Base-by-base conservation (phyloP, 1,140 invertebrate genomes). In the Chlorops oryzae region DNA sequence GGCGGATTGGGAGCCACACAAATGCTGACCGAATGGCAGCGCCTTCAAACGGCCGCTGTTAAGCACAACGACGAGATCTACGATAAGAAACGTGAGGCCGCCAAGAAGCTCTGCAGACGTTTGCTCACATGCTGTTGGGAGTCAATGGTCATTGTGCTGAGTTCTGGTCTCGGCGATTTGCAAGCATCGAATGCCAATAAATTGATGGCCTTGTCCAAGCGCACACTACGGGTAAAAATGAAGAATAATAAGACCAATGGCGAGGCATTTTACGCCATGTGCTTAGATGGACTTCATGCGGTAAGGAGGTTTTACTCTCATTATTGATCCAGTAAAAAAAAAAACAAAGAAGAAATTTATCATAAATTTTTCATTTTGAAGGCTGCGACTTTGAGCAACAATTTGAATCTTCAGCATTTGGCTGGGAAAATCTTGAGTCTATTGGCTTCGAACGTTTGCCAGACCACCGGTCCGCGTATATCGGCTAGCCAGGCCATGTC, bases 121-220 rank as follows among this genome's bases (percentile, higher is more conserved):
- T 43, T 96, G n/a, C 67, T 96, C 22, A 92, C 88, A 3, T 89
- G 86, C 57, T 93, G 91, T 63, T 96, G 92, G 92, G 85, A 88
- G 39, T 88, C 87, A 0, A 86, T 95, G 76, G 81, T 95, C 37
- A 83, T 86, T n/a, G 87, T 96, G 12, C 74, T 95, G 3, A 87
- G 90, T 15, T 83, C 83, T 0, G 82, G 90, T 0, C 71, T 94
- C 39, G 77, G 77, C 9, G 80, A 83, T 47, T 79, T 80, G 63
- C 77, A 60, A 63, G 77, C 71, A 66, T 78, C 72, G 37, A 59
- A 56, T n/a, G 60, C 60, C 32, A 77, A 76, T 58, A 70, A 80
- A 64, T 58, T 81, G 70, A 61, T 80, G 20, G 73, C 74, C 2
- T 73, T 80, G 38, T 74, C 76, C 3, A 79, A 78, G 55, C 77